Percentiles rank a stretch among this genome's conserved stretches.
These are phyloP conservation scores for Anastrepha ludens DNA, from an alignment of 1,140 invertebrate genomes.

Conservation along the genomic window DNA sequence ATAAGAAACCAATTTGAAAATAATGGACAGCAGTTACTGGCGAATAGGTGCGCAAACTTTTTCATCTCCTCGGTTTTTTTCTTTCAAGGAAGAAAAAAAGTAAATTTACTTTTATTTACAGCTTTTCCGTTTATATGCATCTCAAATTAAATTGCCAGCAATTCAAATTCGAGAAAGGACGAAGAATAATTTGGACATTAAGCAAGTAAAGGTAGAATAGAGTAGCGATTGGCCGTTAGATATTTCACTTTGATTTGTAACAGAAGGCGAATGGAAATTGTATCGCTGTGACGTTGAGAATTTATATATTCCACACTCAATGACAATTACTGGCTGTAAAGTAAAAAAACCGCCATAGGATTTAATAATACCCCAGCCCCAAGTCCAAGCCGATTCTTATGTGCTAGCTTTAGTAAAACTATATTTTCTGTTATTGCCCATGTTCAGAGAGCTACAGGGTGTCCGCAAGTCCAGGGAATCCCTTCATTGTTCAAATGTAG, in stretches of 20 bases:
- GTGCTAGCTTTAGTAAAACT: no score
- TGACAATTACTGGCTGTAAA: no score
- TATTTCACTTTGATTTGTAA: not conserved
- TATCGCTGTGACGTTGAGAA: no score
- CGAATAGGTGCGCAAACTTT: slow-evolving; percentile 32
- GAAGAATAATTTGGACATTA: slow-evolving; percentile 15
- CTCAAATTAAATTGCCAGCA: not conserved
- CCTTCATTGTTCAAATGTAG: no score
- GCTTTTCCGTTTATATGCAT: slow-evolving; percentile 25
- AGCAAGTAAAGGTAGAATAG: not conserved
- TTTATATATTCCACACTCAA: no score
- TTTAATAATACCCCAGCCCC: no score
- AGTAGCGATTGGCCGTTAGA: not conserved
- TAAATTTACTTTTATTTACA: slow-evolving; percentile 43
- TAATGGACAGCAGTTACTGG: slow-evolving; percentile 46
- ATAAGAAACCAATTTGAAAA: slow-evolving; percentile 48
- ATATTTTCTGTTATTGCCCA: no score
- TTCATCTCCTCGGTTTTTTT: not conserved
- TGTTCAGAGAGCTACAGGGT: no score
- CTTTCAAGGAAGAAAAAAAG: not conserved
- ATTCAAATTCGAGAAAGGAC: slow-evolving; percentile 9
- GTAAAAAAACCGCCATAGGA: no score
- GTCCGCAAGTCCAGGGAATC: no score
- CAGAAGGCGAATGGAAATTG: no score
- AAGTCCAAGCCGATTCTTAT: no score